Conservation (phyloP, 2,113 vertebrate species). For the Microtus richardsoni region DNA sequence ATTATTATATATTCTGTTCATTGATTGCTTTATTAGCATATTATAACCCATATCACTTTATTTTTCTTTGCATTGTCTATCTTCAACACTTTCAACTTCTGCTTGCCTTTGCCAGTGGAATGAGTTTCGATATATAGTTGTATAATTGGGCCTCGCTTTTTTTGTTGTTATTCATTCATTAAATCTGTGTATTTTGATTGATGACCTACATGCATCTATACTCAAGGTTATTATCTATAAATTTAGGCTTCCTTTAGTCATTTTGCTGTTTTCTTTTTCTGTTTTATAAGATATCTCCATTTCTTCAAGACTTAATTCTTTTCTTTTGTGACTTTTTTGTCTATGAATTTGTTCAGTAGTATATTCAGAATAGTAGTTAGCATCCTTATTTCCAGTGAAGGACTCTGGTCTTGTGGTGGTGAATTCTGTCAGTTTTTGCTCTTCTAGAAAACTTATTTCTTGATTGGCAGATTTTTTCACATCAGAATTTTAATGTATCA, state of each 20-base stretch:
- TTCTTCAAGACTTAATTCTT: background rate
- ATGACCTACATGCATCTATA: background rate
- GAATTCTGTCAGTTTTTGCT: background rate
- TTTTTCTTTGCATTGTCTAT: background rate
- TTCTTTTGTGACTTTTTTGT: background rate
- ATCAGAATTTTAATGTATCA: background rate
- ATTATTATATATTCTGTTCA: background rate
- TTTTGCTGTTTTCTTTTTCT: background rate
- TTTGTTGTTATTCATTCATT: background rate
- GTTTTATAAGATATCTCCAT: background rate
- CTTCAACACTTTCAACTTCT: background rate
- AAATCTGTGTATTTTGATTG: background rate
- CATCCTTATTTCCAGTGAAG: background rate
- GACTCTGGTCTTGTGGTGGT: background rate
- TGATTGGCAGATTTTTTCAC: rapidly evolving
- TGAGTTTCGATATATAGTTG: background rate
- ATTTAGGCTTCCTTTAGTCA: background rate
- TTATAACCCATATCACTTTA: background rate
- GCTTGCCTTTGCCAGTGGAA: background rate
- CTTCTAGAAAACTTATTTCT: background rate
- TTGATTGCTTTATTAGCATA: background rate
- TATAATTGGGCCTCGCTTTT: background rate
- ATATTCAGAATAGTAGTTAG: background rate
- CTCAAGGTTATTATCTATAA: background rate
- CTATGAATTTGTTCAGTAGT: background rate